These are phyloP conservation scores for Calycopis cecrops DNA, from an alignment of 1,140 invertebrate genomes.

Conservation along the genomic window DNA sequence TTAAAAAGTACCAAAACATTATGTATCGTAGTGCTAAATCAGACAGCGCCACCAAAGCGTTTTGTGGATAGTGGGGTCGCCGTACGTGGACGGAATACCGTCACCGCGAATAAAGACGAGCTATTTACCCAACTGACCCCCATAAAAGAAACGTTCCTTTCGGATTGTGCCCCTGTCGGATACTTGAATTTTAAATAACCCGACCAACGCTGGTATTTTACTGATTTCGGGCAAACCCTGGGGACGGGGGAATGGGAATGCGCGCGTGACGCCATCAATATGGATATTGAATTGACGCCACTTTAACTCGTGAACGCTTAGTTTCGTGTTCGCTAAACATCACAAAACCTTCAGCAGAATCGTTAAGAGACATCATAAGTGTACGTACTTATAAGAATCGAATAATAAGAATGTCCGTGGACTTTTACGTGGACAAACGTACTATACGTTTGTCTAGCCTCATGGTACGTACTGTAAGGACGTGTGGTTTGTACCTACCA, in stretches of 20 bases:
- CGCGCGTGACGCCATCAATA: constrained; percentile 18
- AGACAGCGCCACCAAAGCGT: too few relatives aligned
- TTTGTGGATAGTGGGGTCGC: constrained; percentile 11
- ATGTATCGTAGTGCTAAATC: too few relatives aligned
- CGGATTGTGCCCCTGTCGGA: constrained; percentile 46
- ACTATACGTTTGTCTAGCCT: too few relatives aligned
- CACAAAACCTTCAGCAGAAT: too few relatives aligned
- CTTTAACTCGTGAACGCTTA: not conserved
- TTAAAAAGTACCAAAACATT: too few relatives aligned
- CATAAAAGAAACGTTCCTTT: constrained; percentile 50
- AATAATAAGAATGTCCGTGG: too few relatives aligned
- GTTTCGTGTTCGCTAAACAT: too few relatives aligned
- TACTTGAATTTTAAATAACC: constrained; percentile 58
- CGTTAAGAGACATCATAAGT: too few relatives aligned
- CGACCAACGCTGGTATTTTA: constrained; percentile 44
- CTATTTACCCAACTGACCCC: constrained; percentile 58
- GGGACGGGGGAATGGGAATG: not conserved
- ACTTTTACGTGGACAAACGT: too few relatives aligned
- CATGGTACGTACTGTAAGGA: too few relatives aligned
- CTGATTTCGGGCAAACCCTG: constrained; percentile 39
- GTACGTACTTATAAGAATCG: too few relatives aligned
- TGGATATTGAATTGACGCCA: constrained; percentile 22
- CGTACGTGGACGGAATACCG: constrained; percentile 35
- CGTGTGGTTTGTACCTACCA: too few relatives aligned
- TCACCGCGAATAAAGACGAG: constrained; percentile 39